These are phyloP conservation scores for Amiota communis DNA, from an alignment of 2,888 invertebrate species.

Conservation along the genomic window DNA sequence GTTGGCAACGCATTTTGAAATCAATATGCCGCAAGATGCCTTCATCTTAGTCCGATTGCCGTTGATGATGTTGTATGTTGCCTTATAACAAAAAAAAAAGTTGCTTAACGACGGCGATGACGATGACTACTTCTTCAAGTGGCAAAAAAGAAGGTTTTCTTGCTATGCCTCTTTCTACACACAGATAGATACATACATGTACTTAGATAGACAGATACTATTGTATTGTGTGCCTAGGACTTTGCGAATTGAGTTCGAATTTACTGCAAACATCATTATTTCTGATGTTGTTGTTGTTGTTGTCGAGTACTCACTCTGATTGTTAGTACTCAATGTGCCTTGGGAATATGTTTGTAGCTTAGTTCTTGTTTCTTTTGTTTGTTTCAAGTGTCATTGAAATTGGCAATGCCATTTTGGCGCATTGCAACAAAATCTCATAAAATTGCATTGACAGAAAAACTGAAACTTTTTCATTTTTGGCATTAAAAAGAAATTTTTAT, in stretches of 20 bases:
- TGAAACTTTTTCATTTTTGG: conserved; percentile 11
- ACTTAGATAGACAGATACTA: too few species aligned
- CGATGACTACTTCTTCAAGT: neutral
- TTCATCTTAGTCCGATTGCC: neutral
- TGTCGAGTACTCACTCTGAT: conserved; percentile 17
- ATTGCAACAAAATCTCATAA: conserved; percentile 8
- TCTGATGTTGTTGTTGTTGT: conserved; percentile 37
- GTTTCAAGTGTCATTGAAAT: conserved; percentile 26
- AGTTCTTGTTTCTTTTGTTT: conserved; percentile 19
- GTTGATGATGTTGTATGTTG: neutral
- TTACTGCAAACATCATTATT: conserved; percentile 57
- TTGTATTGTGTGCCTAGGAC: too few species aligned
- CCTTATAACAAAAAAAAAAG: conserved; percentile 2
- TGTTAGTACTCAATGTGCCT: conserved; percentile 10
- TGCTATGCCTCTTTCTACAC: conserved; percentile 4
- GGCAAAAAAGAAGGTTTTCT: conserved; percentile 1
- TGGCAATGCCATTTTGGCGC: conserved; percentile 22
- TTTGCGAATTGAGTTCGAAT: conserved; percentile 37
- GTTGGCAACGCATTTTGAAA: conserved; percentile 27
- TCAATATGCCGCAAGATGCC: conserved; percentile 20
- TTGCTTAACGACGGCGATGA: conserved; percentile 15
- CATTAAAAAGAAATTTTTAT: neutral
- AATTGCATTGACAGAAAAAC: neutral
- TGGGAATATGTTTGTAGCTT: conserved; percentile 29
- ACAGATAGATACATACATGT: too few species aligned